phyloP scores from a whole-genome alignment of 2,797 vertebrate species.

The Psittacula derbiana region DNA sequence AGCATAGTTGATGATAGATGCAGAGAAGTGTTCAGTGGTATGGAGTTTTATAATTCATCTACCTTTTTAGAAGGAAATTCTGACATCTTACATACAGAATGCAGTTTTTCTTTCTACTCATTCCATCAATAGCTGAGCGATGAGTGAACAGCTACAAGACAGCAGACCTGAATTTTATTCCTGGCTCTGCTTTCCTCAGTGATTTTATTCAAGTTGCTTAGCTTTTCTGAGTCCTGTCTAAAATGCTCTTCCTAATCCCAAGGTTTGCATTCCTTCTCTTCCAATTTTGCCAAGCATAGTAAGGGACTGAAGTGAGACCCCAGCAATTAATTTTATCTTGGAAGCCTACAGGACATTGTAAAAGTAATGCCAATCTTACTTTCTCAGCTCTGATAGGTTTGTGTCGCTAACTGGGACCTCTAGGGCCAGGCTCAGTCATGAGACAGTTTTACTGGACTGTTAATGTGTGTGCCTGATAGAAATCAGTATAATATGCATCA shows the following conservation, averaged over 20 bases:
- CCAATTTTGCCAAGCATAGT: neutral
- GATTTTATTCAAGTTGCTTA: neutral
- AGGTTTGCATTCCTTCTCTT: neutral
- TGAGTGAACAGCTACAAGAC: neutral
- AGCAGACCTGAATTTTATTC: neutral
- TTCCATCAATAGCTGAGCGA: neutral
- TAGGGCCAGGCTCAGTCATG: neutral
- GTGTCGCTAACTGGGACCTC: neutral
- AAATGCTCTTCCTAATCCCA: neutral
- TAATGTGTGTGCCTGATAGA: neutral
- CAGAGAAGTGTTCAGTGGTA: neutral
- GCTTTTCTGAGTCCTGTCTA: neutral
- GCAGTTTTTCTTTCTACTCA: neutral
- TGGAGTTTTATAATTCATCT: constrained; percentile 20
- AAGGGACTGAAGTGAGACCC: neutral
- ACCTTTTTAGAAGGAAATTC: neutral
- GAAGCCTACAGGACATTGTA: neutral
- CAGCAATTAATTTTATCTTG: neutral
- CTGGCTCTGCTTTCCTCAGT: neutral
- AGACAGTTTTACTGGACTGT: neutral
- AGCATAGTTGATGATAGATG: neutral
- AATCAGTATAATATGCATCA: neutral
- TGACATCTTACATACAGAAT: neutral
- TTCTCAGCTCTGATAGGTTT: neutral
- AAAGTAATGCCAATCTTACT: neutral